Conservation (phyloP, 2,797 vertebrate species). For the Gambusia yucatana region DNA sequence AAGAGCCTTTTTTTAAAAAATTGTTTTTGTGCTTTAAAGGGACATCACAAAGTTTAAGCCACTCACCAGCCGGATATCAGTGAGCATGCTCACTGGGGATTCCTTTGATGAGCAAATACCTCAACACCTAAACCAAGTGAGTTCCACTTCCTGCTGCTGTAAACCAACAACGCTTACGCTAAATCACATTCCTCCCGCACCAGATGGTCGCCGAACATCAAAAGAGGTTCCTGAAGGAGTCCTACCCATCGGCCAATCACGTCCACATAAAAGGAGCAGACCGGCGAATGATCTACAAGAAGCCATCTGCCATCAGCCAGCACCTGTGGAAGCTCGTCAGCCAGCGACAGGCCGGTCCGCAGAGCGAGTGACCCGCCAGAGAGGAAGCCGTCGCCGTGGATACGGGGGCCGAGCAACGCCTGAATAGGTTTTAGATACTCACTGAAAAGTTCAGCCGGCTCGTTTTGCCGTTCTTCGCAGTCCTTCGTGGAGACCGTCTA, state of each 20-base stretch:
- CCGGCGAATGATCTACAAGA: constrained; percentile 85
- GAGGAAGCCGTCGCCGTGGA: constrained; percentile 29
- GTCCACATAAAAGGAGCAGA: constrained; percentile 81
- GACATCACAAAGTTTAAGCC: constrained; percentile 84
- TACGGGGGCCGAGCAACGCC: constrained; percentile 20
- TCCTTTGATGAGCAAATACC: constrained; percentile 81
- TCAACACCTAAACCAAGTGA: constrained; percentile 81
- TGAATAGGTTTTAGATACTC: constrained; percentile 58
- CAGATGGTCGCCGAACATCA: constrained; percentile 84
- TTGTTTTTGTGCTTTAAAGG: constrained; percentile 53
- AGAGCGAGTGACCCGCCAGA: constrained; percentile 73
- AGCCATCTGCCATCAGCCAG: constrained; percentile 81
- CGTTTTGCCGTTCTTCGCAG: constrained; percentile 38
- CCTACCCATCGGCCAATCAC: constrained; percentile 81
- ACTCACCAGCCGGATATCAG: constrained; percentile 79
- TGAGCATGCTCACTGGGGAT: constrained; percentile 82
- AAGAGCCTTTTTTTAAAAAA: neutral
- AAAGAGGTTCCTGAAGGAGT: constrained; percentile 81
- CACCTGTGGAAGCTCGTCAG: constrained; percentile 83
- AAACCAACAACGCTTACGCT: constrained; percentile 38
- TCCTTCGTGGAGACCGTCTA: constrained; percentile 44
- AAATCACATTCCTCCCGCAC: constrained; percentile 52
- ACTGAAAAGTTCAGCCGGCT: constrained; percentile 44
- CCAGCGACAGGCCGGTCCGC: constrained; percentile 78
- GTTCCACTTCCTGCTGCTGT: constrained; percentile 31